These are phyloP conservation scores for Sphaeridia pumilis DNA, from an alignment of 2,888 invertebrate species.

Conservation along the genomic window DNA sequence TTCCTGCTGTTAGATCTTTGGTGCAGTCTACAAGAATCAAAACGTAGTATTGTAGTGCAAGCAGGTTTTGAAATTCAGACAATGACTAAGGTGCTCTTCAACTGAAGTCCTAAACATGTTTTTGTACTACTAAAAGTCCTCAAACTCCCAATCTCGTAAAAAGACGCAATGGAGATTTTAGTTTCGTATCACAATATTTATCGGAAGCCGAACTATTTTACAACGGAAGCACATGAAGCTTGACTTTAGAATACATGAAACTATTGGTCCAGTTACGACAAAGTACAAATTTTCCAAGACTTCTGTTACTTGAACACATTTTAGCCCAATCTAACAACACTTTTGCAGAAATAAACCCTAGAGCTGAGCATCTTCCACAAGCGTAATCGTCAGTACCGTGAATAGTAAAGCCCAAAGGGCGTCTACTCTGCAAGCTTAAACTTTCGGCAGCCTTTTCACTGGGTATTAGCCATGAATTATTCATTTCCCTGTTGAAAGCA, in stretches of 20 bases:
- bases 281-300: neutral
- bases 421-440: conserved; percentile 13
- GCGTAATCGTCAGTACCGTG: conserved; percentile 22
- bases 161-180: too few species aligned
- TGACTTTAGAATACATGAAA: conserved; percentile 3
- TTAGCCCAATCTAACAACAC: conserved; percentile 1
- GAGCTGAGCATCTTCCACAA: conserved; percentile 20
- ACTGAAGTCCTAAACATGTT: too few species aligned
- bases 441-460: neutral
- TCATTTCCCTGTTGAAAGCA: conserved; percentile 22
- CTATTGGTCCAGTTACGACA: conserved; percentile 10
- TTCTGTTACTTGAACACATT: neutral
- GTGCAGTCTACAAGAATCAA: too few species aligned
- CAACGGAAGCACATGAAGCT: conserved; percentile 2
- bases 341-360: conserved; percentile 21
- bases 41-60: too few species aligned
- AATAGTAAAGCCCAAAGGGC: conserved; percentile 24
- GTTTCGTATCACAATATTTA: too few species aligned
- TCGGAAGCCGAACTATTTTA: too few species aligned
- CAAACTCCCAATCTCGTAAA: too few species aligned
- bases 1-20: too few species aligned
- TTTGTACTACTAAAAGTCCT: too few species aligned
- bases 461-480: conserved; percentile 19
- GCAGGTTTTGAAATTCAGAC: too few species aligned
- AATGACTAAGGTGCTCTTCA: too few species aligned